Percentiles rank a stretch among this genome's conserved stretches.
Conservation (phyloP, 2,797 vertebrate genomes). For the Oceanodroma leucorhoa region DNA sequence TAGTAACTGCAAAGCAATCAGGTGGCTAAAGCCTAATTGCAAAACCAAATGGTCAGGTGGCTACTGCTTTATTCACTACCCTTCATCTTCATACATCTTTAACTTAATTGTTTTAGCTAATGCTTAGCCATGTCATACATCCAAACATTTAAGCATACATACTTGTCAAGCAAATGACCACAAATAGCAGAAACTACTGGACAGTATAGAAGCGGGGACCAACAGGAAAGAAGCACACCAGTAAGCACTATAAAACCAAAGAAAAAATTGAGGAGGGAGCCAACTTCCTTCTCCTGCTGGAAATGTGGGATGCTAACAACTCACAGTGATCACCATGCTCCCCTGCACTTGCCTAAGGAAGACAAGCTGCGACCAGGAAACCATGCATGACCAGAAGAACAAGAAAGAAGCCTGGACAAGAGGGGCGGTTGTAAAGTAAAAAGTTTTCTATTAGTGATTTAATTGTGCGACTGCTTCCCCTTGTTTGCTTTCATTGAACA, state of each 20-base stretch:
- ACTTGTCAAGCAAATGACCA: not conserved
- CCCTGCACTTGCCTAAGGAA: not conserved
- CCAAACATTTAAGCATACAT: not conserved
- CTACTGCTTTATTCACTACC: not conserved
- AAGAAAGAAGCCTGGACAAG: not conserved
- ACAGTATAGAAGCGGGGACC: accelerated
- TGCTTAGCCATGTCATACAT: not conserved
- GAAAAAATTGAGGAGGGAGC: not conserved
- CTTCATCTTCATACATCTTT: not conserved
- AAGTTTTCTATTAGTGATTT: not conserved
- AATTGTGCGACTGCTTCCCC: not conserved
- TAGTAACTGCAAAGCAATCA: not conserved
- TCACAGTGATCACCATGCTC: accelerated
- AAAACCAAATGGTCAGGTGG: not conserved
- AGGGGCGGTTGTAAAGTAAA: not conserved
- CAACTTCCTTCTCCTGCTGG: not conserved
- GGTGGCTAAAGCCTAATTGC: not conserved
- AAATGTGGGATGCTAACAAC: not conserved
- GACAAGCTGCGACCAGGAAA: not conserved
- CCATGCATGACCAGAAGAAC: not conserved
- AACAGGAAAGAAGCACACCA: not conserved
- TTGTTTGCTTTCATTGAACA: not conserved
- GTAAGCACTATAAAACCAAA: not conserved
- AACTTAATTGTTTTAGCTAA: not conserved
- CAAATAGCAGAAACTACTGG: not conserved